phyloP scores from a whole-genome alignment of 1,140 invertebrate species.

The Anastrepha ludens region DNA sequence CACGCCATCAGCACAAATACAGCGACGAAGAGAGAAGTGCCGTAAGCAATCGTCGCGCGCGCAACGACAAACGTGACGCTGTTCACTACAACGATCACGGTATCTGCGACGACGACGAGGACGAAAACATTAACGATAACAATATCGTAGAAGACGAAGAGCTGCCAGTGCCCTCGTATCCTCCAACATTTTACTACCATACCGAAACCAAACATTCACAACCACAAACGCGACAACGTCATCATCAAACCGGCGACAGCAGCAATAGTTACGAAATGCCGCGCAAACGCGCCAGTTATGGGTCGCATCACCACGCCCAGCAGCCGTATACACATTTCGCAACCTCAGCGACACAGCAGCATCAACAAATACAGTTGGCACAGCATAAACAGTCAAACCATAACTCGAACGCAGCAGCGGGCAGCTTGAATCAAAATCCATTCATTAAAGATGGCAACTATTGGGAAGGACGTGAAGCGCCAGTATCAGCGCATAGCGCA shows the following conservation, averaged over 20 bases:
- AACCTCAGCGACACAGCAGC: constrained; percentile 57
- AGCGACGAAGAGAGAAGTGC: not conserved
- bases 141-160: constrained; percentile 49
- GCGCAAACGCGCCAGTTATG: constrained; percentile 63
- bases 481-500: not conserved
- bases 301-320: constrained; percentile 53
- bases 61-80: not conserved
- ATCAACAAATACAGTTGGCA: constrained; percentile 57
- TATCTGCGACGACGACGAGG: not conserved
- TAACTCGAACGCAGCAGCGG: not conserved
- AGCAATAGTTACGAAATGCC: constrained; percentile 72
- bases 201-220: constrained; percentile 55
- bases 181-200: constrained; percentile 70
- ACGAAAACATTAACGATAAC: not conserved
- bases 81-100: not conserved
- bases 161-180: constrained; percentile 56
- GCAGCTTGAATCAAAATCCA: constrained; percentile 65
- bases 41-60: not conserved
- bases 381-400: constrained; percentile 60
- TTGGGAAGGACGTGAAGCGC: constrained; percentile 62
- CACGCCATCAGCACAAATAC: not conserved
- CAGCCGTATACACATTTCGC: constrained; percentile 55
- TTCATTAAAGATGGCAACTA: constrained; percentile 73
- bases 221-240: constrained; percentile 78
- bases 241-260: constrained; percentile 79